Percentiles rank a stretch among this genome's conserved stretches.
Evolutionary conservation across 2,797 vertebrate species (phyloP).

Genomic region (Coreius guichenoti): DNA sequence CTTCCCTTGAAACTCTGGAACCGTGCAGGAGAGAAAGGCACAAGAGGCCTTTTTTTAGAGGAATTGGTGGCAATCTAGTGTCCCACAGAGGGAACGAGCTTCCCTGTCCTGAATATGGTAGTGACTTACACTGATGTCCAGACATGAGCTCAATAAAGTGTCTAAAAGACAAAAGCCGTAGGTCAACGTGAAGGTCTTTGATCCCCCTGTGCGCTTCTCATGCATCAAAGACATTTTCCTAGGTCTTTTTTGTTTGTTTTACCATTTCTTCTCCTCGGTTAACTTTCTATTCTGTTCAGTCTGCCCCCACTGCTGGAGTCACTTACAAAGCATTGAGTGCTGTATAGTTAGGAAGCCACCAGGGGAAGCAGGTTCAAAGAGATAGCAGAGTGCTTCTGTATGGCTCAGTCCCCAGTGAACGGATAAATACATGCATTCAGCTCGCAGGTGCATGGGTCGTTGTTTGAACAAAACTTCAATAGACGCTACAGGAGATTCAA

Average conservation of each 20-base stretch:
- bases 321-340: conserved; percentile 87
- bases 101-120: conserved; percentile 82
- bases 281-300: conserved; percentile 79
- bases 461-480: conserved; percentile 51
- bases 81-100: conserved; percentile 73
- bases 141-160: conserved; percentile 95
- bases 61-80: conserved; percentile 67
- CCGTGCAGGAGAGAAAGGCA: conserved; percentile 62
- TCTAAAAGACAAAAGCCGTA: conserved; percentile 94
- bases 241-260: conserved; percentile 69
- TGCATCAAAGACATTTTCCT: conserved; percentile 80
- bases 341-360: conserved; percentile 82
- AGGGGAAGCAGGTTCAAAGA: conserved; percentile 82
- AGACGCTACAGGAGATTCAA: conserved; percentile 8
- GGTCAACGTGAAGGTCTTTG: conserved; percentile 94
- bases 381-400: conserved; percentile 76
- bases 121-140: conserved; percentile 86
- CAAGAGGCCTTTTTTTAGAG: conserved; percentile 62
- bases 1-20: conserved; percentile 79
- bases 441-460: conserved; percentile 53
- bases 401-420: conserved; percentile 75
- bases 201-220: conserved; percentile 92
- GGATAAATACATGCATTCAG: conserved; percentile 62
- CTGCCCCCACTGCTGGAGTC: conserved; percentile 90
- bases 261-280: conserved; percentile 72